These are phyloP conservation scores for Brenthis daphne DNA, from an alignment of 2,888 invertebrate species.

Conservation along the genomic window DNA sequence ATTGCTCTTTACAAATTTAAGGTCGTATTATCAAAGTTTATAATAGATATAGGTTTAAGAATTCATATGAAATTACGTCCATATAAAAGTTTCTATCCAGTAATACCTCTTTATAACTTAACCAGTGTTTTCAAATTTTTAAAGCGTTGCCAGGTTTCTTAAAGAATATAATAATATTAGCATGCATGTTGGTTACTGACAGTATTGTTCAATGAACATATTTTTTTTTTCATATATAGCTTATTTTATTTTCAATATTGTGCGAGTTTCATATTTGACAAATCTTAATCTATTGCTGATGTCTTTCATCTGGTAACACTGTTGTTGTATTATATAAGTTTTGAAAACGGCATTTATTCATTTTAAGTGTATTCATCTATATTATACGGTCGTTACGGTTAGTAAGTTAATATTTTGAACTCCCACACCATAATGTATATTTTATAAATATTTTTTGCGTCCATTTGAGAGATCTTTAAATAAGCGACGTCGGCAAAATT, in stretches of 20 bases:
- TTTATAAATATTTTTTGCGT: too few species aligned
- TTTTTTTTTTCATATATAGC: neutral
- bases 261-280: slow-evolving; percentile 7
- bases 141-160: slow-evolving; percentile 8
- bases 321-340: slow-evolving; percentile 14
- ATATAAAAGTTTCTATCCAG: slow-evolving; percentile 17
- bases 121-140: slow-evolving; percentile 18
- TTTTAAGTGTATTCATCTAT: slow-evolving; percentile 7
- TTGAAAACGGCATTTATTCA: slow-evolving; percentile 17
- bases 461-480: too few species aligned
- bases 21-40: slow-evolving; percentile 27
- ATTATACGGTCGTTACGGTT: neutral
- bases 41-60: slow-evolving; percentile 27
- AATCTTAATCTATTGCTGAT: neutral
- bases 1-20: slow-evolving; percentile 26
- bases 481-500: too few species aligned
- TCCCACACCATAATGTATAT: too few species aligned
- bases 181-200: too few species aligned
- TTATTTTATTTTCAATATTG: neutral
- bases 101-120: slow-evolving; percentile 2
- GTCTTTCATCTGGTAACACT: slow-evolving; percentile 12
- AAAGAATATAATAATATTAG: too few species aligned
- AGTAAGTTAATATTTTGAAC: too few species aligned
- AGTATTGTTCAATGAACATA: neutral
- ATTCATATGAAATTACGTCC: slow-evolving; percentile 27